phyloP scores from a whole-genome alignment of 2,113 vertebrate species.

The Lophius piscatorius region DNA sequence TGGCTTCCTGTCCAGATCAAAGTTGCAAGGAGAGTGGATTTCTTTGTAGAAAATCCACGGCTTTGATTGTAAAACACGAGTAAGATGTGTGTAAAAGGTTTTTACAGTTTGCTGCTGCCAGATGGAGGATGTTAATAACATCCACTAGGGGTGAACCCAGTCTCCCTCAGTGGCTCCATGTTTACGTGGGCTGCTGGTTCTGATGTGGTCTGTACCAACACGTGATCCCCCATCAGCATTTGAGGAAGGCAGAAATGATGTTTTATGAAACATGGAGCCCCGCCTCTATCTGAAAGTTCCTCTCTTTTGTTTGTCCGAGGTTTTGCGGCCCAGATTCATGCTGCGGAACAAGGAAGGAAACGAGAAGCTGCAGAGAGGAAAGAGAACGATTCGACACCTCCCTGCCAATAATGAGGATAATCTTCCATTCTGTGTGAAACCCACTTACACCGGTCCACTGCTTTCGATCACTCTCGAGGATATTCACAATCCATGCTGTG shows the following conservation, averaged over 20 bases:
- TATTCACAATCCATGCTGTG: too few species aligned
- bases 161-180: too few species aligned
- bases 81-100: too few species aligned
- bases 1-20: slow-evolving; percentile 62
- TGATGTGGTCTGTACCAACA: background rate
- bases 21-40: slow-evolving; percentile 30
- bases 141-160: slow-evolving; percentile 12
- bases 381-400: slow-evolving; percentile 58
- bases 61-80: slow-evolving; percentile 18
- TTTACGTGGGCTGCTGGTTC: background rate
- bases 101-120: too few species aligned
- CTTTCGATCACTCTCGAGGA: too few species aligned
- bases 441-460: too few species aligned
- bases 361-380: slow-evolving; percentile 62
- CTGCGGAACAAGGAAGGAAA: slow-evolving; percentile 68
- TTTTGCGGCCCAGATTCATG: slow-evolving; percentile 44
- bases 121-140: slow-evolving; percentile 28
- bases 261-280: background rate
- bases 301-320: slow-evolving; percentile 27
- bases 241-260: slow-evolving; percentile 1
- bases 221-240: background rate
- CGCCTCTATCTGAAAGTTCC: slow-evolving; percentile 34
- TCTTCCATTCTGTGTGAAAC: slow-evolving; percentile 14
- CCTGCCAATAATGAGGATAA: slow-evolving; percentile 29
- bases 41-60: slow-evolving; percentile 41